Base-by-base conservation (phyloP, 2,888 invertebrate species). In the Drosophila formosana region DNA sequence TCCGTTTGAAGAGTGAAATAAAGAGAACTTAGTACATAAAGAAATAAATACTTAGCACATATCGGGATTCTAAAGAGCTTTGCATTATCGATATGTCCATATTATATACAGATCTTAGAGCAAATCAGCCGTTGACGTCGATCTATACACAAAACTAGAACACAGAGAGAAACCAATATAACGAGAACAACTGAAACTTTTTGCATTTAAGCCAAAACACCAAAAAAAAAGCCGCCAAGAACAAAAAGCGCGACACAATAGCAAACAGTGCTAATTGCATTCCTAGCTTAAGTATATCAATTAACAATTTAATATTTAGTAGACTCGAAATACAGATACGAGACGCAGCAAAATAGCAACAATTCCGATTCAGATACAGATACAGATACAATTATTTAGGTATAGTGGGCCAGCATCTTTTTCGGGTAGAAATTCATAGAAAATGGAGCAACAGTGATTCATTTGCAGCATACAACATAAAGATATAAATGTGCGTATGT, bases 61-160 rank as follows among this genome's bases (percentile, higher is more conserved):
- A 76, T 76, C 75, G 74, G 43, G 66, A 70, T 73, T 70, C 78
- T 30, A 41, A 74, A 63, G 75, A 76, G 75, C 75, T 76, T 76
- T 76, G 74, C 75, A 65, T 47, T 57, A 58, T 47, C 78, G 78
- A 77, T 78, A 65, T 75, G 74, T 75, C 73, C 78, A 74, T 34
- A 52, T 32, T 28, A 13, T 18, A 32, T 43, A 34, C n/a, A 53
- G 4, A 32, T 49, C 13, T 37, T 52, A 32, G 18, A 55, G 41
- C 28, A 52, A 62, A 37, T 55, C 53, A 46, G 41, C 25, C 49
- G 47, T 37, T 45, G 23, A 53, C 18, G 49, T 50, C 32, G 32
- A 11, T 50, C 23, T 72, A 68, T 50, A 76, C 37, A 11, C 34
- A 28, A 11, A 7, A 61, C 18, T 18, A 18, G 18, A 1, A 18